Conservation (phyloP, 2,888 invertebrate genomes). For the Orthonevra nobilis region DNA sequence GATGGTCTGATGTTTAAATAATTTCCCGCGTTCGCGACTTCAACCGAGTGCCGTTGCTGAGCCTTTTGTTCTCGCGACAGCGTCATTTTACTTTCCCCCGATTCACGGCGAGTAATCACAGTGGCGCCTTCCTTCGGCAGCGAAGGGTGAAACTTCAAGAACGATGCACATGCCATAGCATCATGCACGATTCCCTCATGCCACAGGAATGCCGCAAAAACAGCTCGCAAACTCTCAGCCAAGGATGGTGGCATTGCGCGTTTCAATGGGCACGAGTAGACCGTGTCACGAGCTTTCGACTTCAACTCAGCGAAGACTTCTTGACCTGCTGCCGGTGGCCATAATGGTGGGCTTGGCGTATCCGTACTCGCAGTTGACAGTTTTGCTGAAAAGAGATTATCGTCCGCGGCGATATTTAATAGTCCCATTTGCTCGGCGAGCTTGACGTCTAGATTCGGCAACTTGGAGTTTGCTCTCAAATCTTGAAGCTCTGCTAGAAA, state of each 20-base stretch:
- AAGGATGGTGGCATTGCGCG: conserved; percentile 95
- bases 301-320: conserved; percentile 43
- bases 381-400: conserved; percentile 58
- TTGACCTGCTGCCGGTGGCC: conserved; percentile 70
- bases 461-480: conserved; percentile 37
- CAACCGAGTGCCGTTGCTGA: conserved; percentile 92
- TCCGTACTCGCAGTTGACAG: conserved; percentile 74
- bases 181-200: conserved; percentile 98
- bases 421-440: conserved; percentile 75
- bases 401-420: conserved; percentile 75
- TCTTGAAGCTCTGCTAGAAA: conserved; percentile 39
- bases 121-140: conserved; percentile 89
- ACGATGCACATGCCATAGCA: conserved; percentile 98
- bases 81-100: conserved; percentile 76
- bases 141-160: conserved; percentile 94
- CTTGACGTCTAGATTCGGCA: conserved; percentile 74
- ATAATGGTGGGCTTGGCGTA: conserved; percentile 74
- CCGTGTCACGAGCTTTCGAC: conserved; percentile 29
- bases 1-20: conserved; percentile 90
- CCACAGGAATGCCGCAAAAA: conserved; percentile 98
- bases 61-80: conserved; percentile 83
- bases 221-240: conserved; percentile 94
- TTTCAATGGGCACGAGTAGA: conserved; percentile 82
- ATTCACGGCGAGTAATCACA: conserved; percentile 85
- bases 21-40: conserved; percentile 87